Evolutionary conservation across 2,888 invertebrate genomes (phyloP).

Genomic region (Coelopa pilipes): DNA sequence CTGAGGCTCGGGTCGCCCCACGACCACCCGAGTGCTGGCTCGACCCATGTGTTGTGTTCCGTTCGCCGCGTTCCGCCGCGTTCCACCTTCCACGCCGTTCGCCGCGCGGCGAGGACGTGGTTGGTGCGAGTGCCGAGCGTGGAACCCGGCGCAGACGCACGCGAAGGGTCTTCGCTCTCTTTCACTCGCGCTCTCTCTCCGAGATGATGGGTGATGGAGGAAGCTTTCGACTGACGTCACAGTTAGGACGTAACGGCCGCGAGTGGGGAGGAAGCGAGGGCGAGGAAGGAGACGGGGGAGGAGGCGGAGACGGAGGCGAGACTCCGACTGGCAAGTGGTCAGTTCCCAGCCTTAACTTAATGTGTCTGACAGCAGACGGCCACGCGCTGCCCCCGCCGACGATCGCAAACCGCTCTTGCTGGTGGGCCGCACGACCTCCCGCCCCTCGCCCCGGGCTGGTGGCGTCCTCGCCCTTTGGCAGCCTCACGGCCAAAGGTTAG

Average conservation of each 20-base stretch:
- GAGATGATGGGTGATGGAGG: not conserved
- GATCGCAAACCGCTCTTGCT: too few relatives aligned
- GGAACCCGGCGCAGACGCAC: conserved; percentile 11
- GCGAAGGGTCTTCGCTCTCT: not conserved
- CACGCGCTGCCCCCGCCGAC: too few relatives aligned
- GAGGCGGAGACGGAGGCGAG: not conserved
- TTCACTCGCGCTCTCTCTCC: not conserved
- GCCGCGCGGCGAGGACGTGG: not conserved
- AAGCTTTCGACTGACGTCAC: conserved; percentile 30
- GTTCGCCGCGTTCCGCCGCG: not conserved
- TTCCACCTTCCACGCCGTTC: conserved; percentile 11
- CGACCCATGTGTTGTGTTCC: not conserved
- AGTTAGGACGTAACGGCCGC: conserved; percentile 14
- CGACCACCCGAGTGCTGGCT: not conserved
- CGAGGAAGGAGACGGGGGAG: too few relatives aligned
- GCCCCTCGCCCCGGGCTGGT: too few relatives aligned
- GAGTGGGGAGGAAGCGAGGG: not conserved
- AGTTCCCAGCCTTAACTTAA: too few relatives aligned
- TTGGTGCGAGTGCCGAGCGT: not conserved
- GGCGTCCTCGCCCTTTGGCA: too few relatives aligned
- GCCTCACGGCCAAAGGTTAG: too few relatives aligned
- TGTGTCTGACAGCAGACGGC: too few relatives aligned
- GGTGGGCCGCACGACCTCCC: too few relatives aligned
- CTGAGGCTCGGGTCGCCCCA: conserved; percentile 4
- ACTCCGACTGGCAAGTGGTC: too few relatives aligned